Percentiles rank a stretch among this genome's conserved stretches.
phyloP scores from a whole-genome alignment of 2,113 vertebrate species.

The Progne subis region DNA sequence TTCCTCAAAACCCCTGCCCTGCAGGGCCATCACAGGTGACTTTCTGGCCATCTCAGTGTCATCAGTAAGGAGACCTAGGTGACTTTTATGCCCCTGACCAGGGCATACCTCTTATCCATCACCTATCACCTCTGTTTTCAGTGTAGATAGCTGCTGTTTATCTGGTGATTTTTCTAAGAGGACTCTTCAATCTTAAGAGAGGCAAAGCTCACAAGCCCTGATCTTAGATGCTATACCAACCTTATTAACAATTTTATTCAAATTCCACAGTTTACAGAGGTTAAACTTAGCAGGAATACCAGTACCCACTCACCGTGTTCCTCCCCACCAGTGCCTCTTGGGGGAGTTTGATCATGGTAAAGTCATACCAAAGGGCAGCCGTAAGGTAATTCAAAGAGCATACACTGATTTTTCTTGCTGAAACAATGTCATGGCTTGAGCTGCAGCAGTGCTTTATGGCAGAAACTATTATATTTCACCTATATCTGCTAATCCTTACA shows the following conservation, averaged over 20 bases:
- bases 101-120: neutral
- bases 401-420: neutral
- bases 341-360: neutral
- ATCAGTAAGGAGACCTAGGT: neutral
- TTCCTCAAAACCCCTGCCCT: neutral
- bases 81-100: neutral
- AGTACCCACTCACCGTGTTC: neutral
- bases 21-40: neutral
- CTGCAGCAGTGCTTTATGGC: neutral
- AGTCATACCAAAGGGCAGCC: neutral
- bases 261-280: neutral
- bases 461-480: neutral
- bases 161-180: neutral
- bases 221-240: neutral
- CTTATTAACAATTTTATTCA: neutral
- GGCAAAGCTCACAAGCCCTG: neutral
- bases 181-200: neutral
- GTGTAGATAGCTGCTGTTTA: neutral
- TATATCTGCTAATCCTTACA: neutral
- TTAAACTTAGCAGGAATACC: neutral
- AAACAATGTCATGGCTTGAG: neutral
- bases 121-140: neutral
- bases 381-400: neutral
- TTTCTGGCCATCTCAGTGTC: neutral
- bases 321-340: accelerated